phyloP scores from a whole-genome alignment of 2,888 invertebrate genomes.

The Chloroclysta siterata region DNA sequence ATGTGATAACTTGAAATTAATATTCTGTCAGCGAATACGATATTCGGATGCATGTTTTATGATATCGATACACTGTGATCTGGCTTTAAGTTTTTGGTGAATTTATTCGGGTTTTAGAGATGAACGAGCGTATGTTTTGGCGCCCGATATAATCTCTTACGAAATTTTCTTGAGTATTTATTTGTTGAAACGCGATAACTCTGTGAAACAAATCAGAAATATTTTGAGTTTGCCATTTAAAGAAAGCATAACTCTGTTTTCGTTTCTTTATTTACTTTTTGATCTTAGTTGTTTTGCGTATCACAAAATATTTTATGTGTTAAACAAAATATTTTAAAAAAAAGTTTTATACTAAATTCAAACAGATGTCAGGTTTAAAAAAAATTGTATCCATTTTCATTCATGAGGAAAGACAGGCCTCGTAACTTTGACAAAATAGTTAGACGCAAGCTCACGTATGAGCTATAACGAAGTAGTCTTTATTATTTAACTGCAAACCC shows the following conservation, averaged over 20 bases:
- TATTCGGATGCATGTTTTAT: constrained; percentile 70
- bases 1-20: constrained; percentile 73
- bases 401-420: no score
- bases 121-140: constrained; percentile 54
- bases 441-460: no score
- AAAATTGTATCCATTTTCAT: no score
- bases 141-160: constrained; percentile 37
- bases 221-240: neutral
- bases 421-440: no score
- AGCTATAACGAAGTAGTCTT: no score
- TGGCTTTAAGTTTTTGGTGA: constrained; percentile 55
- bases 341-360: no score
- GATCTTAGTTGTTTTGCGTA: neutral
- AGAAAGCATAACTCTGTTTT: neutral
- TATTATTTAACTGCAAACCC: no score
- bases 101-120: constrained; percentile 57
- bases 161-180: constrained; percentile 18
- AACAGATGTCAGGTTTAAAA: no score
- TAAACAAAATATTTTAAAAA: no score
- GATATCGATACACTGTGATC: constrained; percentile 61
- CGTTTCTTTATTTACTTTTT: neutral
- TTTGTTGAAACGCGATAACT: constrained; percentile 28
- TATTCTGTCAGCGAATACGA: constrained; percentile 76
- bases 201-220: neutral
- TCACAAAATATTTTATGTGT: no score